Base-by-base conservation (phyloP, 2,113 vertebrate species). In the Otus sunia region DNA sequence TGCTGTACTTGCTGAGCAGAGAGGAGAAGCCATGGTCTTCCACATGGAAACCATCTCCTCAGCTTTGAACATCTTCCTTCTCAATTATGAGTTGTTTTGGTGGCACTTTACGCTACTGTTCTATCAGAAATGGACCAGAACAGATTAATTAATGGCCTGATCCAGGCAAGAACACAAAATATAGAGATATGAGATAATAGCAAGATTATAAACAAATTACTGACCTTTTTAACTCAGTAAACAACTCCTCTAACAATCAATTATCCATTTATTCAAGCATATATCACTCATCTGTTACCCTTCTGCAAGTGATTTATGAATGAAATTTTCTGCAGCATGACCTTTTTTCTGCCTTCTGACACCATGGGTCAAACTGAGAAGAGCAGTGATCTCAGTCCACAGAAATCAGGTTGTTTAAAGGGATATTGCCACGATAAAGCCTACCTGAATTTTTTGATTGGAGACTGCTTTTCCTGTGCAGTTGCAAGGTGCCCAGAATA, bases 381-480 rank as follows among this genome's bases (percentile, higher is more conserved):
- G 43, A 75, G 73, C 73, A 92, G 32, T 14, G 66, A 86, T 5
- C 59, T 92, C 69, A 88, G 69, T 7, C 53, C 66, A 43, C 29
- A 50, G 58, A 59, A 82, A 88, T 43, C 4, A 8, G 41, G 30
- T 0, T 95, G n/a, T n/a, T 76, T 50, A 88, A 88, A 95, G 74
- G 26, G 39, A 66, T 14, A 86, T 4, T 45, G 82, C 63, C 72
- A 86, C 3, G 0, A 45, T 5, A 80, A 94, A 96, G 76, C 98
- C 89, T 97, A 99, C 99, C 99, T 99, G 98, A 99, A 98, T 98
- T 99, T 99, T 98, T 99, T 99, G 94, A 99, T 99, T 92, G 99
- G 99, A 15, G 99, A 99, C 95, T 99, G 99, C 92, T 99, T 99
- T 95, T 99, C 99, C 93, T 99, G 98, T 11, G 99, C 99, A 27